Evolutionary conservation across 2,797 vertebrate genomes (phyloP).

Genomic region (Okamejei kenojei): DNA sequence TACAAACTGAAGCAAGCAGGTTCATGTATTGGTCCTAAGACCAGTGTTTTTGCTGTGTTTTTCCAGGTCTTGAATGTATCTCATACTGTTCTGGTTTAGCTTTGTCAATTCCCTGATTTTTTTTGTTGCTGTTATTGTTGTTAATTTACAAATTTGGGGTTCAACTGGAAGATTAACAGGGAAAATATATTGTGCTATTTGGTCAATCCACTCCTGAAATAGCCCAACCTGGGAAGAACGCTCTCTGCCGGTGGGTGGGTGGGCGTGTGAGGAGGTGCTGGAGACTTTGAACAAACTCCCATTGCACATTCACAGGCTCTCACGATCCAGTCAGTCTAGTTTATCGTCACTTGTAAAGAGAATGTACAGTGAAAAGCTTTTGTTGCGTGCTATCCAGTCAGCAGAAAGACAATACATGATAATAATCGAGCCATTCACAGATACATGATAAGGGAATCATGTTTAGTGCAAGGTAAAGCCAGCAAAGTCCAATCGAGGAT

Average conservation of each 20-base stretch:
- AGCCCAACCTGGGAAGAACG: background rate
- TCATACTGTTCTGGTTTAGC: background rate
- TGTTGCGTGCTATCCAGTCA: too few relatives aligned
- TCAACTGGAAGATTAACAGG: background rate
- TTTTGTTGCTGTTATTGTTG: background rate
- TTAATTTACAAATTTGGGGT: conserved; percentile 5
- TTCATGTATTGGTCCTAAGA: background rate
- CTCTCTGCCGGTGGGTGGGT: background rate
- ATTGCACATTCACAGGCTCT: background rate
- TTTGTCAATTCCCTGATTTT: background rate
- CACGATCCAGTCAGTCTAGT: too few relatives aligned
- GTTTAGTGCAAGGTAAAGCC: too few relatives aligned
- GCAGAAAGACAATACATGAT: too few relatives aligned
- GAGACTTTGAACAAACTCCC: too few relatives aligned
- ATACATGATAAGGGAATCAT: too few relatives aligned
- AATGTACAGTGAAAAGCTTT: too few relatives aligned
- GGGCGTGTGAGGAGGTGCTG: background rate
- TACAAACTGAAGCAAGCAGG: background rate
- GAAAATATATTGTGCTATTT: background rate
- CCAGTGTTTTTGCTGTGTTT: background rate
- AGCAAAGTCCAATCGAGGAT: too few relatives aligned
- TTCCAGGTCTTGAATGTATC: background rate
- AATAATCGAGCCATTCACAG: too few relatives aligned
- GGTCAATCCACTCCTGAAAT: background rate
- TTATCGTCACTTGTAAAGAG: too few relatives aligned